phyloP scores from a whole-genome alignment of 1,140 invertebrate genomes.

The Schlechtendalia chinensis region DNA sequence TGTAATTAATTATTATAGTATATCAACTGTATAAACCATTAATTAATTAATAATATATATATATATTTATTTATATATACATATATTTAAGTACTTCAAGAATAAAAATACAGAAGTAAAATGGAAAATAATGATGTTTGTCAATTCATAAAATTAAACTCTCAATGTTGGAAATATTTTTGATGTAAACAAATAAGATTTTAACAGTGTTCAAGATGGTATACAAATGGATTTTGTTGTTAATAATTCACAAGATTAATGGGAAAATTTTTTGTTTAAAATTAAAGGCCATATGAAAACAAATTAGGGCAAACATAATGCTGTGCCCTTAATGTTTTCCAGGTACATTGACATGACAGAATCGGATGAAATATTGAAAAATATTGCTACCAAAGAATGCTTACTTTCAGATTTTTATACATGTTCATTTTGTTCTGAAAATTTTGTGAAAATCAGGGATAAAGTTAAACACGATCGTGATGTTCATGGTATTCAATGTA shows the following conservation, averaged over 20 bases:
- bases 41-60: no score
- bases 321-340: constrained; percentile 27
- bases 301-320: constrained; percentile 31
- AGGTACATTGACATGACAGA: constrained; percentile 32
- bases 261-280: constrained; percentile 7
- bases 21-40: no score
- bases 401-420: constrained; percentile 23
- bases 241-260: not conserved
- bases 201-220: constrained; percentile 47
- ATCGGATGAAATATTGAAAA: constrained; percentile 23
- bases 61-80: not conserved
- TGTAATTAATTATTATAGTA: no score
- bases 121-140: constrained; percentile 25
- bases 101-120: constrained; percentile 15
- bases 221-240: constrained; percentile 40
- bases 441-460: constrained; percentile 35
- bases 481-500: constrained; percentile 23
- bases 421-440: constrained; percentile 38
- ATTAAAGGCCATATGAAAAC: constrained; percentile 26
- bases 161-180: constrained; percentile 20
- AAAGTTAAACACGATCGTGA: constrained; percentile 15
- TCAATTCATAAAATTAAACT: constrained; percentile 6
- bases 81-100: constrained; percentile 26
- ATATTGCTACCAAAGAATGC: not conserved
- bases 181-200: constrained; percentile 17